Base-by-base conservation (phyloP, 1,140 invertebrate genomes). In the Spodoptera litura region DNA sequence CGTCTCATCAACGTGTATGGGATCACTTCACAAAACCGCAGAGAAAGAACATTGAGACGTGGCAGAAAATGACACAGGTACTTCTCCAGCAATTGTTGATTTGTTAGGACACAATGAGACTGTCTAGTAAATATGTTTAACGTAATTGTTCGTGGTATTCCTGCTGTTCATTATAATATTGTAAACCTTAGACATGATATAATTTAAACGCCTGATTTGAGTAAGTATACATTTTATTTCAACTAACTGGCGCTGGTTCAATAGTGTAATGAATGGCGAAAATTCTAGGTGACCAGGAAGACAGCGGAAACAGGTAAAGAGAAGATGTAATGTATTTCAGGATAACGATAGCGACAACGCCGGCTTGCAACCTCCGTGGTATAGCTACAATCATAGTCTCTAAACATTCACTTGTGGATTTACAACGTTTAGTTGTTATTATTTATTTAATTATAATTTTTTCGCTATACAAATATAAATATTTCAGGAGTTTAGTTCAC, bases 21-120 rank as follows among this genome's bases (percentile, higher is more conserved):
- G 99, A 99, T 96, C 98, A 99, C 97, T 99, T 99, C 96, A 99
- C 98, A 95, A 99, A 99, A 96, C 98, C 98, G 82, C 98, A 99
- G 95, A 96, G 98, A 95, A 99, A 99, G 97, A 99, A 99, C 96
- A 98, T 99, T 95, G 98, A 99, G 95, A 97, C 98, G 90, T 99
- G 98, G 99, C 98, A 98, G 95, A 99, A 99, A 96, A 98, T 99
- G 95, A 97, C 98, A 73, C 96, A 97, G 98, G 98, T 99, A 98
- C 62, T 66, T 96, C 97, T 98, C 96, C 38, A 78, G 73, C 66
- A 70, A 70, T 73, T 58, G n/a, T 72, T 77, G 56, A 56, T 77
- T 64, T 75, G 59, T 64, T 75, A 75, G 59, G 58, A 55, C 31
- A 64, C 59, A 75, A 64, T 56, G 25, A 58, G 15, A 44, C 35